Evolutionary conservation across 2,797 vertebrate species (phyloP).

Genomic region (Microchirus variegatus): DNA sequence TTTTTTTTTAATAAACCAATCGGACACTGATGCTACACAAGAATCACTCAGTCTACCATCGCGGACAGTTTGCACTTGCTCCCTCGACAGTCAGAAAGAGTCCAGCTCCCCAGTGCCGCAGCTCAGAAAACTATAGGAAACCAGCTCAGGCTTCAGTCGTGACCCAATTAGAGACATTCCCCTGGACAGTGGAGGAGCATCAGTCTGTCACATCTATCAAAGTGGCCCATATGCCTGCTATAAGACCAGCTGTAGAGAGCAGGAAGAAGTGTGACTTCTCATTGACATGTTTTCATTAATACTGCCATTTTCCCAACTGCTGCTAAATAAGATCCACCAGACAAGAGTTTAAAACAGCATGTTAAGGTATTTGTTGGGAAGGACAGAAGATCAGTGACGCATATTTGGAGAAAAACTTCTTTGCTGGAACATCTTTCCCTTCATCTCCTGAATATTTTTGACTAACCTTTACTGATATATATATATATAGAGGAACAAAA

Average conservation of each 20-base stretch:
- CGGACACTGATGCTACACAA: constrained; percentile 2
- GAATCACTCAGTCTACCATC: constrained; percentile 36
- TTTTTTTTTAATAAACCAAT: neutral
- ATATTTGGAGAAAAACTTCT: neutral
- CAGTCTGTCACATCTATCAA: constrained; percentile 40
- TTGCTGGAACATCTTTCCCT: neutral
- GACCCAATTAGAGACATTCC: constrained; percentile 76
- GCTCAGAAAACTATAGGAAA: constrained; percentile 73
- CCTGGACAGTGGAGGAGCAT: constrained; percentile 42
- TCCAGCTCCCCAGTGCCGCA: constrained; percentile 76
- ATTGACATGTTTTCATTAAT: too few species aligned
- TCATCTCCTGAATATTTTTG: neutral
- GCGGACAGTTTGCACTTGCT: constrained; percentile 38
- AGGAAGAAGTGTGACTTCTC: too few species aligned
- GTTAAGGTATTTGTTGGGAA: neutral
- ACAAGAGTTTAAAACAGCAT: neutral
- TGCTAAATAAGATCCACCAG: constrained; percentile 2
- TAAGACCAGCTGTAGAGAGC: constrained; percentile 22
- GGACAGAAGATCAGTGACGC: neutral
- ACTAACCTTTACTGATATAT: neutral
- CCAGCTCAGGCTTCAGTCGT: constrained; percentile 64
- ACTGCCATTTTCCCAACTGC: too few species aligned
- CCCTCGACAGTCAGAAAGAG: constrained; percentile 75
- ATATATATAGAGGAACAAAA: neutral
- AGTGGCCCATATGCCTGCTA: constrained; percentile 17